Evolutionary conservation across 1,140 invertebrate genomes (phyloP), one percentile per base, ranked within the genome.

Genomic region (Microplitis mediator): DNA sequence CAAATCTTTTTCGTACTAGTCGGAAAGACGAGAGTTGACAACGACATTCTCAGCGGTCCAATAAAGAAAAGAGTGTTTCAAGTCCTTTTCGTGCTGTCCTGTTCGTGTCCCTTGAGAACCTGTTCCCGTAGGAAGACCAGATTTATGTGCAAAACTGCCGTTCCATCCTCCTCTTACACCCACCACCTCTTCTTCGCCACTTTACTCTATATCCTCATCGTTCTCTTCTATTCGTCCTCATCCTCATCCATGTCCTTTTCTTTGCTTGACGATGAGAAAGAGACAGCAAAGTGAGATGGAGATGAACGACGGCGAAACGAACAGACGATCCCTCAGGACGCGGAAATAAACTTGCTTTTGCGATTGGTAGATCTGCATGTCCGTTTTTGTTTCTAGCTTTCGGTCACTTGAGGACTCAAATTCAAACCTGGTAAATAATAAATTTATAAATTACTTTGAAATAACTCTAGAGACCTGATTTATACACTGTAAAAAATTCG

Each of bases 71-170:
- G 84, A 85, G 81, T 80, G 82, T 75, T 80, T 78, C 77, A 78
- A 85, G 81, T 83, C 81, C 81, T 84, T 85, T 83, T 74, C 81
- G 72, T 81, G 77, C 80, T 82, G 80, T 80, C 81, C 80, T 80
- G 78, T 78, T 77, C 79, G 64, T 77, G 74, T 85, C 86, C 81
- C 85, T 74, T 70, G 84, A 82, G 85, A 75, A 79, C 73, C 74
- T 72, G 69, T 74, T 81, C 79, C 80, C 81, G 77, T 76, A 80
- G 82, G 82, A 81, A 80, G 82, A 77, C 80, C 86, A 86, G 85
- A 87, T 87, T 87, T 87, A 87, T 86, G 85, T 86, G 84, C 82
- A 86, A 87, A 87, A 86, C 81, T 86, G 80, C 79, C 78, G 78
- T 81, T 79, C 75, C 78, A 79, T 82, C 77, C 77, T 67, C 71